phyloP scores from a whole-genome alignment of 2,797 vertebrate genomes.

The Holocentrus rufus region DNA sequence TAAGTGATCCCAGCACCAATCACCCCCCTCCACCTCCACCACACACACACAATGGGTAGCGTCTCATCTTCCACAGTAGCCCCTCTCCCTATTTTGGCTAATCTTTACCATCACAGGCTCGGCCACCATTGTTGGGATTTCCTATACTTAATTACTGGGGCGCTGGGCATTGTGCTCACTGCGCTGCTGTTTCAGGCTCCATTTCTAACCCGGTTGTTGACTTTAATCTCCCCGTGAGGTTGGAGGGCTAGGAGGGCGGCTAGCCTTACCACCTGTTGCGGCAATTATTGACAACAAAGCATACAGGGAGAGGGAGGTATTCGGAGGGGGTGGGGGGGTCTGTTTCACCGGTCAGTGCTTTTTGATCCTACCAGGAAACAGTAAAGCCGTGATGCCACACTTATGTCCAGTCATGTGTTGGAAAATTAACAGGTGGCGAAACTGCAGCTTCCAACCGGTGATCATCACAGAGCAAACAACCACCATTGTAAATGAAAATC shows the following conservation, averaged over 20 bases:
- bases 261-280: conserved; percentile 79
- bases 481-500: not conserved
- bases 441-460: no score
- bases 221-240: conserved; percentile 40
- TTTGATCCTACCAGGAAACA: conserved; percentile 28
- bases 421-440: not conserved
- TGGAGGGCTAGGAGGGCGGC: conserved; percentile 52
- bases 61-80: conserved; percentile 71
- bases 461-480: conserved; percentile 10
- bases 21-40: conserved; percentile 45
- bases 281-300: conserved; percentile 77
- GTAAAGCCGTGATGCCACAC: conserved; percentile 11
- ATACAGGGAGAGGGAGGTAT: conserved; percentile 8
- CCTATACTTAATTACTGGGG: conserved; percentile 77
- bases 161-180: conserved; percentile 66
- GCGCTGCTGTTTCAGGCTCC: conserved; percentile 69
- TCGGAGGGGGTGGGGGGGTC: conserved; percentile 25
- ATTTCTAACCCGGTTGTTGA: conserved; percentile 56
- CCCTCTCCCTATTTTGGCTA: conserved; percentile 70
- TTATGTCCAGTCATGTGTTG: not conserved
- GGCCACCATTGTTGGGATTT: conserved; percentile 72
- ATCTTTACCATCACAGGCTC: conserved; percentile 71
- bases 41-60: conserved; percentile 27
- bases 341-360: conserved; percentile 46
- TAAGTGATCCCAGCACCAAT: conserved; percentile 31